Evolutionary conservation across 2,797 vertebrate species (phyloP), one percentile per base, ranked within the genome.

Genomic region (Graptemys geographica): DNA sequence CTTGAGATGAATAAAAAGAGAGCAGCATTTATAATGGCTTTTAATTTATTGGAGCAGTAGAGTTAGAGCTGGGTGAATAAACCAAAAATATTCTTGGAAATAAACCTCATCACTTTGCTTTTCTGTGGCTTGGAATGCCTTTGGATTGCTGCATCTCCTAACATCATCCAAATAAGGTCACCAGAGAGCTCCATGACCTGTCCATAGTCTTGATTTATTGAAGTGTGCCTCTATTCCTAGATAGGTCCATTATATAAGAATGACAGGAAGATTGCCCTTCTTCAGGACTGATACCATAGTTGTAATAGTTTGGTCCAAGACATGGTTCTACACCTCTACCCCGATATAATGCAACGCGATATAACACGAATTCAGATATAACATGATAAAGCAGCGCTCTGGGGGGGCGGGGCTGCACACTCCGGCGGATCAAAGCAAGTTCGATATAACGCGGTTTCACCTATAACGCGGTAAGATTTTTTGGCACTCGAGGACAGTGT

Each of bases 21-120:
- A 90, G 57, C 52, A 93, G 23, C 91, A 23, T 79, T 95, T 94
- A 88, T 84, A 79, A 94, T 92, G 84, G 62, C 88, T 90, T 96
- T 93, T 74, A 95, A 92, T 15, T 92, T 89, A 96, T n/a, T n/a
- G 90, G 91, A 91, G 59, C 52, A 84, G 23, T 88, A 92, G 79
- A 92, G 90, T 85, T 84, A 51, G 82, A 89, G 79, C 84, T 51
- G 1, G 1, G 0, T 76, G 78, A 91, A 88, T 85, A 89, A 94
- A 44, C 13, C 49, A 53, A 87, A 94, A 92, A 53, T 83, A 86
- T 84, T 89, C 9, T 37, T 72, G n/a, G 21, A 72, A 69, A 69
- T 69, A 37, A 69, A 23, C 10, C n/a, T 41, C n/a, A 41, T 21
- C 65, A 23, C n/a, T 72, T 41, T 72, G 65, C 19, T 72, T 23